Base-by-base conservation (phyloP, 1,140 invertebrate species). In the Liolophura sinensis region DNA sequence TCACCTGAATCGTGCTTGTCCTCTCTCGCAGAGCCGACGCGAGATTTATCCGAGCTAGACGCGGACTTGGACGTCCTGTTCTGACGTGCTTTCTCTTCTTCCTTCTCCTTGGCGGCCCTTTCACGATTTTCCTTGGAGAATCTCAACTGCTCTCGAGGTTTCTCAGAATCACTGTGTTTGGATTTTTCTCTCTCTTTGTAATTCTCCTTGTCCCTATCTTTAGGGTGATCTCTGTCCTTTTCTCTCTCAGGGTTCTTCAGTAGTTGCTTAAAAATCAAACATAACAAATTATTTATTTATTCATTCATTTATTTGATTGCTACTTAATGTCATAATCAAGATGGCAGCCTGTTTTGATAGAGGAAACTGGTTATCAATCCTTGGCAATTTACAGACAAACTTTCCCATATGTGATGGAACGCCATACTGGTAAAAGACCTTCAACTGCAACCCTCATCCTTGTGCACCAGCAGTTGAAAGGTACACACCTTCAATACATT, bases 211-310 rank as follows among this genome's bases (percentile, higher is more conserved):
- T 54, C 50, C n/a, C 48, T 25, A 18, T 62, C 46, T 51, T 68
- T 69, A 25, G 70, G 62, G 40, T 49, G 57, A 22, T 71, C 73
- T 60, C 70, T 62, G 14, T 77, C 72, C 47, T 74, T 77, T 51
- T 82, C 74, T 20, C 77, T 61, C 60, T 82, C 78, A 14, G 72
- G 62, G 62, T 82, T 77, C 60, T 71, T 75, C 65, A 78, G 61
- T 14, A 77, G 31, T 74, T 79, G 62, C 40, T 60, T 12, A 47
- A 60, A 59, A 59, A 40, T 40, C 31, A 40, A 3, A 40, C 31
- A 40, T 3, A 40, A 63, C 62, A 54, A 55, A 18, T 46, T 58
- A n/a, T 22, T 48, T 68, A 0, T 40, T 40, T 24, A 47, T 50
- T 15, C 47, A 57, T 52, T 52, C 16, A 52, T 40, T 40, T 40